Percentiles rank a stretch among this genome's conserved stretches.
phyloP scores from a whole-genome alignment of 2,113 vertebrate genomes.

The Crypturellus undulatus region DNA sequence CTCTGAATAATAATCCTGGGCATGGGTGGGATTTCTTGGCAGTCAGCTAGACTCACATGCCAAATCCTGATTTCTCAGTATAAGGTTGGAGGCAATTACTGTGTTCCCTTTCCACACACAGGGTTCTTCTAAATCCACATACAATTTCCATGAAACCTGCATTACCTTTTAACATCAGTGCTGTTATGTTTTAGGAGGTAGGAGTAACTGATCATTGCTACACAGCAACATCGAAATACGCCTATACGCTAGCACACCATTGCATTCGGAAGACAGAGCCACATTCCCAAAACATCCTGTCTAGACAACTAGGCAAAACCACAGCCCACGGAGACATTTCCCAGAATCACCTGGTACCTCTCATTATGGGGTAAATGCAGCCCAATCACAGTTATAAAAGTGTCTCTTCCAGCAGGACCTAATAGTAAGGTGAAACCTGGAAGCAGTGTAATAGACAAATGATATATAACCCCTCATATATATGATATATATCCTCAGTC shows the following conservation, averaged over 20 bases:
- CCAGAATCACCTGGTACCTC: background rate
- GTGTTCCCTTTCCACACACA: background rate
- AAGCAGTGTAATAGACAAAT: background rate
- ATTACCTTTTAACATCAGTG: background rate
- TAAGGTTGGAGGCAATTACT: background rate
- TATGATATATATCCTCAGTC: background rate
- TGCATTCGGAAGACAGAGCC: background rate
- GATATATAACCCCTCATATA: background rate
- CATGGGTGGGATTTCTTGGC: background rate
- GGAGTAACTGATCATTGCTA: background rate
- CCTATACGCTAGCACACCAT: background rate
- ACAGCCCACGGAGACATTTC: background rate
- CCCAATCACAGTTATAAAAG: background rate
- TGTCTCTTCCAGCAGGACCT: background rate
- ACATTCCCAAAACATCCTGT: constrained; percentile 44
- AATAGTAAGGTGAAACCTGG: background rate
- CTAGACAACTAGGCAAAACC: constrained; percentile 52
- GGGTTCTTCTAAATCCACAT: background rate
- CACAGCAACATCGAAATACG: background rate
- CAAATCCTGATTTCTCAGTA: background rate
- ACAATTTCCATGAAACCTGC: background rate
- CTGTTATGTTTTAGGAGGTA: background rate
- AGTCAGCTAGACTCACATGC: background rate
- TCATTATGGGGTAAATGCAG: background rate
- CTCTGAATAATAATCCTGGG: background rate